Base-by-base conservation (phyloP, 2,797 vertebrate genomes). In the Furcifer pardalis region DNA sequence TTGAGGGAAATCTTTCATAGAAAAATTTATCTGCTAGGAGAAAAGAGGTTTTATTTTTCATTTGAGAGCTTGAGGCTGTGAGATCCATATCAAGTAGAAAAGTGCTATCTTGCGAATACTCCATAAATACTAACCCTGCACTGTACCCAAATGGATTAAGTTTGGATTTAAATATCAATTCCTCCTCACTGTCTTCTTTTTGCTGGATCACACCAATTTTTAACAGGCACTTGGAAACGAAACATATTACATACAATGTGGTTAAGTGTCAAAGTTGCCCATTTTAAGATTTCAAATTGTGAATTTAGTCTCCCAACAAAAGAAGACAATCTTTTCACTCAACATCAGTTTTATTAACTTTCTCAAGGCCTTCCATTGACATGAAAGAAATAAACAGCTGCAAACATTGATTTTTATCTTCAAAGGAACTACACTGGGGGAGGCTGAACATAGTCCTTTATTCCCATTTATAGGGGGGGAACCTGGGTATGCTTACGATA, bases 321-420 rank as follows among this genome's bases (percentile, higher is more conserved):
- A 68, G 52, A 30, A 69, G n/a, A 3, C 37, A n/a, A 30, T 63
- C 52, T 79, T 25, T 73, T 84, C 60, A 68, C 44, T 79, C 79
- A 63, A 30, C 32, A 32, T n/a, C 52, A 46, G 32, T 77, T 81
- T 71, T 76, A 86, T 81, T 76, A 77, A 86, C 65, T 77, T 86
- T 49, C 62, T 59, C 37, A 68, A 52, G 23, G 30, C 72, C n/a
- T 76, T 81, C 75, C 79, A 81, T 49, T 49, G 42, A 77, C 79
- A 69, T 77, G 77, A 77, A 86, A 86, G 52, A 76, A 81, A 66
- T 37, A 65, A 81, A 32, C 40, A 37, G 32, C 27, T 23, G 79
- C 52, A 84, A 77, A 81, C 32, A 3, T 77, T 86, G 84, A 85
- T 86, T 86, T 81, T 86, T 71, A 85, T n/a, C 73, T 77, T 71